Conservation (phyloP, 2,113 vertebrate species). For the Etheostoma spectabile region DNA sequence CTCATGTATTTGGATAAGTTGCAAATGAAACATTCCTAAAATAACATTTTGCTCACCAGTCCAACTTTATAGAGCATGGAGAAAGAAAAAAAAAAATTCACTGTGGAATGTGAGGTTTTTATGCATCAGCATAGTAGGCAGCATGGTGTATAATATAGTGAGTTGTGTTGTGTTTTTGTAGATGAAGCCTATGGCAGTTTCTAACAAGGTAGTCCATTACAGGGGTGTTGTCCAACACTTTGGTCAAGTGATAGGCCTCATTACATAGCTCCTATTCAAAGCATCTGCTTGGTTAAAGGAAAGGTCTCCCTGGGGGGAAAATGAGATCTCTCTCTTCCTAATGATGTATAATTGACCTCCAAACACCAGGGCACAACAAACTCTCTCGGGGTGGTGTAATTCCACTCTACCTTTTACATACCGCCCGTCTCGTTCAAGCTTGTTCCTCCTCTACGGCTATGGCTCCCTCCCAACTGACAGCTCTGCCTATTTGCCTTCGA, state of each 20-base stretch:
- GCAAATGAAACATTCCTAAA: slow-evolving; percentile 42
- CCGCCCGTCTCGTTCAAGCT: slow-evolving; percentile 69
- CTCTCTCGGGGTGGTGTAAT: slow-evolving; percentile 69
- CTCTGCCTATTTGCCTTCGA: slow-evolving; percentile 26
- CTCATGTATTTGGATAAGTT: slow-evolving; percentile 8
- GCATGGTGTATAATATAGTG: slow-evolving; percentile 49
- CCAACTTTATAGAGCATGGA: slow-evolving; percentile 49
- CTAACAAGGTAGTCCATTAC: slow-evolving; percentile 80
- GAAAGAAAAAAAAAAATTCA: slow-evolving; percentile 3
- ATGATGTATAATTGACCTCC: slow-evolving; percentile 81
- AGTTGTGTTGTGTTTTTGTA: slow-evolving; percentile 59
- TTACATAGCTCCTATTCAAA: slow-evolving; percentile 73
- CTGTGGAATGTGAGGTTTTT: slow-evolving; percentile 27
- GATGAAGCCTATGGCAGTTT: slow-evolving; percentile 69
- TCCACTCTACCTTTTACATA: slow-evolving; percentile 73
- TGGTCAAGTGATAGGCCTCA: slow-evolving; percentile 77
- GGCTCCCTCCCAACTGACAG: slow-evolving; percentile 59
- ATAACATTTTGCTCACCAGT: slow-evolving; percentile 42
- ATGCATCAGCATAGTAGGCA: slow-evolving; percentile 39
- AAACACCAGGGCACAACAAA: slow-evolving; percentile 76
- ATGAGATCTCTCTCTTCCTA: slow-evolving; percentile 74
- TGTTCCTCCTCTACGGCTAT: slow-evolving; percentile 65
- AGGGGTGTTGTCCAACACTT: slow-evolving; percentile 79
- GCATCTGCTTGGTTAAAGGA: slow-evolving; percentile 71
- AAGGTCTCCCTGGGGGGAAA: slow-evolving; percentile 66